phyloP scores from a whole-genome alignment of 2,888 invertebrate species.

The Euproctis similis region DNA sequence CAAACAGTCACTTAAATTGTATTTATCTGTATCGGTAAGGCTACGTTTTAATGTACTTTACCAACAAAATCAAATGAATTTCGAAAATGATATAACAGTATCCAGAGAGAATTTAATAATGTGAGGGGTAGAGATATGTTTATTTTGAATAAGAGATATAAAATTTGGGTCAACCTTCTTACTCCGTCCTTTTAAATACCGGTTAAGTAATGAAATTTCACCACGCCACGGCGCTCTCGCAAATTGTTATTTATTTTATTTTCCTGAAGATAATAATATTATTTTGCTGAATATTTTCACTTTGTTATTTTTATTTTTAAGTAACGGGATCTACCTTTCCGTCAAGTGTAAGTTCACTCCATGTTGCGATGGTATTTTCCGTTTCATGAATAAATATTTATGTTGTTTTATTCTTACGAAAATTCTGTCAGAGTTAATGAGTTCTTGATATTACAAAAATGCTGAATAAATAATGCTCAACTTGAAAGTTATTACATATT shows the following conservation, averaged over 20 bases:
- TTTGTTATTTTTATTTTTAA: constrained; percentile 2
- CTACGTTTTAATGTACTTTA: constrained; percentile 11
- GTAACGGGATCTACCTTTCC: constrained; percentile 1
- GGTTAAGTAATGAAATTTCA: constrained; percentile 34
- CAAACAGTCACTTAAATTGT: no score
- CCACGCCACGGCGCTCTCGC: constrained; percentile 11
- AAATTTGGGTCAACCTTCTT: constrained; percentile 29
- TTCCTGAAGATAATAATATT: constrained; percentile 11
- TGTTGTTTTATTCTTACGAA: no score
- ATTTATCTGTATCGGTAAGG: no score
- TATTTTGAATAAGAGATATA: constrained; percentile 26
- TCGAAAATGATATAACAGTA: constrained; percentile 11
- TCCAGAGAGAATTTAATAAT: constrained; percentile 14
- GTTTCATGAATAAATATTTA: no score
- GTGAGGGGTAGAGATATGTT: constrained; percentile 23
- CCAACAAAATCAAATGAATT: constrained; percentile 18
- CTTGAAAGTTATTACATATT: no score
- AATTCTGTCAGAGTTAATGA: no score
- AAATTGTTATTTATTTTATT: constrained; percentile 25
- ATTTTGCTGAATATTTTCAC: constrained; percentile 7
- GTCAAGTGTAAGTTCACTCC: constrained; percentile 1
- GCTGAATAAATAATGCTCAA: no score
- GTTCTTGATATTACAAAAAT: no score
- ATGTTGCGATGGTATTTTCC: not conserved
- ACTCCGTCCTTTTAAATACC: constrained; percentile 22